phyloP scores from a whole-genome alignment of 2,797 vertebrate species.

The Pantherophis alleghaniensis region DNA sequence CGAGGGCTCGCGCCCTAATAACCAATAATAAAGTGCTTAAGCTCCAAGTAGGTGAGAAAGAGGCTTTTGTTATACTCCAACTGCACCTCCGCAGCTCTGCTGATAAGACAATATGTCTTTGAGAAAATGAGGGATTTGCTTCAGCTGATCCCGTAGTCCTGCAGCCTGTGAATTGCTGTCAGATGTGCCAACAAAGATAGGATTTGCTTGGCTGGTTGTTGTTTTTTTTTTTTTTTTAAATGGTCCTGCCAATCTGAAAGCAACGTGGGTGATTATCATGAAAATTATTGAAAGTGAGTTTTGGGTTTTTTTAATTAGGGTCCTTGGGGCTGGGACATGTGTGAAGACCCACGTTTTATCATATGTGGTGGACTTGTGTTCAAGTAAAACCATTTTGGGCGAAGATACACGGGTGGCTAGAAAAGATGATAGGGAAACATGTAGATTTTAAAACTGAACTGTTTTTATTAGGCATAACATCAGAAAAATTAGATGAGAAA shows the following conservation, averaged over 20 bases:
- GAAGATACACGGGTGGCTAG: no score
- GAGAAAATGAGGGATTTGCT: conserved; percentile 59
- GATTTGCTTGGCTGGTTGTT: background rate
- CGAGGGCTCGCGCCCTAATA: conserved; percentile 66
- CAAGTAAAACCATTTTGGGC: no score
- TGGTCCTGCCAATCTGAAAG: conserved; percentile 29
- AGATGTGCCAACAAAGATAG: background rate
- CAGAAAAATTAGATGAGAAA: no score
- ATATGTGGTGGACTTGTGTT: no score
- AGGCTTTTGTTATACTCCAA: conserved; percentile 65
- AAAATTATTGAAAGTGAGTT: conserved; percentile 3
- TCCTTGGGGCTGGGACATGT: background rate
- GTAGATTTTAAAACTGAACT: no score
- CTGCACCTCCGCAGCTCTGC: conserved; percentile 49
- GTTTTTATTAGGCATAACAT: no score
- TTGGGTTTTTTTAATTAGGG: conserved; percentile 45
- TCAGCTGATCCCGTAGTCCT: conserved; percentile 52
- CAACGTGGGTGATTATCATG: conserved; percentile 3
- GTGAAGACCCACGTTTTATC: no score
- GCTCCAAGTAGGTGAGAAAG: conserved; percentile 64
- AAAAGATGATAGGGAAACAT: no score
- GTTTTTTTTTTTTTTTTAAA: background rate
- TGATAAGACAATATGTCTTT: conserved; percentile 69
- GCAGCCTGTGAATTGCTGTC: conserved; percentile 34
- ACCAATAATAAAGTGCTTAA: conserved; percentile 72